Percentiles rank a stretch among this genome's conserved stretches.
Conservation (phyloP, 2,888 invertebrate genomes). For the Amphiduros pacificus region DNA sequence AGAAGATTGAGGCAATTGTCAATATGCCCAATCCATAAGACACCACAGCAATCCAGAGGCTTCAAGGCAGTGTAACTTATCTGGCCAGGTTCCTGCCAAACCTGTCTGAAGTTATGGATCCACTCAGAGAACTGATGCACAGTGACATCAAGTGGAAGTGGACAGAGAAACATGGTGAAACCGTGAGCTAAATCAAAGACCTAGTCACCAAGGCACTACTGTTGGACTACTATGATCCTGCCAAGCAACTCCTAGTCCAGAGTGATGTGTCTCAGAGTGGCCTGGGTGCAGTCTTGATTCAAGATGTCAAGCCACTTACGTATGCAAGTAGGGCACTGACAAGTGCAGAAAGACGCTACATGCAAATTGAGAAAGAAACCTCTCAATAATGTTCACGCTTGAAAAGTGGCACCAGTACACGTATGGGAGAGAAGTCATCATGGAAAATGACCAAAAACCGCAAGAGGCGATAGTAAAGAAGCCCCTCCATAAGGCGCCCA, state of each 20-base stretch:
- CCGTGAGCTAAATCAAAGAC: slow-evolving; percentile 21
- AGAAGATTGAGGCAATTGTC: neutral
- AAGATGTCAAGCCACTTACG: slow-evolving; percentile 15
- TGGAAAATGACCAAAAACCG: too few species aligned
- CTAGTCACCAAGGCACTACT: slow-evolving; percentile 11
- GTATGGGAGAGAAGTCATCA: too few species aligned
- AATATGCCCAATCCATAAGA: neutral
- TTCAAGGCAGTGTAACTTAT: slow-evolving; percentile 28
- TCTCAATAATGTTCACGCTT: too few species aligned
- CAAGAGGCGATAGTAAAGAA: too few species aligned
- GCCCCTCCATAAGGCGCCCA: too few species aligned
- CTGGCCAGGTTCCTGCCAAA: slow-evolving; percentile 23
- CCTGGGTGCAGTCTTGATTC: slow-evolving; percentile 13
- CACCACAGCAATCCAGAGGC: neutral
- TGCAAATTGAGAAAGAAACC: too few species aligned
- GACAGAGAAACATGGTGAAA: slow-evolving; percentile 9
- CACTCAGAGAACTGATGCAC: slow-evolving; percentile 18
- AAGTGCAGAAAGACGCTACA: neutral
- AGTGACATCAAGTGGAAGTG: slow-evolving; percentile 26
- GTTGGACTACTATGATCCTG: slow-evolving; percentile 17
- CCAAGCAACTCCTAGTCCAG: slow-evolving; percentile 8
- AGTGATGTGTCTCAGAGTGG: slow-evolving; percentile 17
- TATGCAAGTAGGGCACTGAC: slow-evolving; percentile 9
- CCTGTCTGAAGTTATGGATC: slow-evolving; percentile 19
- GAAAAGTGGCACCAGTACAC: too few species aligned